A percentile compares a stretch with the other conserved stretches of the same genome.
These are phyloP conservation scores for Danionella dracula DNA, from an alignment of 2,797 vertebrate genomes.

Conservation along the genomic window DNA sequence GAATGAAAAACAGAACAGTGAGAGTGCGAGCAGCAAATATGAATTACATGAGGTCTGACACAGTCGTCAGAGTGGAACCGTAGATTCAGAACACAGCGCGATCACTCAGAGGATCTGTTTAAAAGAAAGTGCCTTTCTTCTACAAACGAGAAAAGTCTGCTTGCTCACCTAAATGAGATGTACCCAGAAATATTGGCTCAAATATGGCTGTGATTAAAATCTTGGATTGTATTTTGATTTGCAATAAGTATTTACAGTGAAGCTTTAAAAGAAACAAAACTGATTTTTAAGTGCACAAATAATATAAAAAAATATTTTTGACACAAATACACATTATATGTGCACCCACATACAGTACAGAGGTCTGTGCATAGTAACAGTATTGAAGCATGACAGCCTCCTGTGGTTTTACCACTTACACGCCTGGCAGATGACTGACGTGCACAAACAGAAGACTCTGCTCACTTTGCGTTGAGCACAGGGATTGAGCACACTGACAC, in stretches of 20 bases:
- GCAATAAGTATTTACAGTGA: background rate
- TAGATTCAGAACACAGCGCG: background rate
- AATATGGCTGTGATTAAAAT: background rate
- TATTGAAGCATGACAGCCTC: slow-evolving; percentile 16
- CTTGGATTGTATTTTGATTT: background rate
- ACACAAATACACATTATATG: background rate
- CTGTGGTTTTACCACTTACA: slow-evolving; percentile 27
- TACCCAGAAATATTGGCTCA: background rate
- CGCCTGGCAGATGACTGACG: slow-evolving; percentile 40
- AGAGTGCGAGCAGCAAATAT: background rate
- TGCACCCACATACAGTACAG: background rate
- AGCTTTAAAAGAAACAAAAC: background rate
- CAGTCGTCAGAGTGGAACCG: slow-evolving; percentile 13
- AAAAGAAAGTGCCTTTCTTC: background rate
- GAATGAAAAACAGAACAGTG: background rate
- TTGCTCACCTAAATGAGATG: background rate
- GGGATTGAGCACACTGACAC: background rate
- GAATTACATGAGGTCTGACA: slow-evolving; percentile 14
- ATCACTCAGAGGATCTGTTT: slow-evolving; percentile 8
- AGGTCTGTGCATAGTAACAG: slow-evolving; percentile 16
- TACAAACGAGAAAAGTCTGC: slow-evolving; percentile 18
- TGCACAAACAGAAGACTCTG: slow-evolving; percentile 25
- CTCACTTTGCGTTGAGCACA: slow-evolving; percentile 12
- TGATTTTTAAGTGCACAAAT: background rate
- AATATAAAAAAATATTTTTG: background rate